Base-by-base conservation (phyloP, 2,888 invertebrate species). In the Acheta domesticus region DNA sequence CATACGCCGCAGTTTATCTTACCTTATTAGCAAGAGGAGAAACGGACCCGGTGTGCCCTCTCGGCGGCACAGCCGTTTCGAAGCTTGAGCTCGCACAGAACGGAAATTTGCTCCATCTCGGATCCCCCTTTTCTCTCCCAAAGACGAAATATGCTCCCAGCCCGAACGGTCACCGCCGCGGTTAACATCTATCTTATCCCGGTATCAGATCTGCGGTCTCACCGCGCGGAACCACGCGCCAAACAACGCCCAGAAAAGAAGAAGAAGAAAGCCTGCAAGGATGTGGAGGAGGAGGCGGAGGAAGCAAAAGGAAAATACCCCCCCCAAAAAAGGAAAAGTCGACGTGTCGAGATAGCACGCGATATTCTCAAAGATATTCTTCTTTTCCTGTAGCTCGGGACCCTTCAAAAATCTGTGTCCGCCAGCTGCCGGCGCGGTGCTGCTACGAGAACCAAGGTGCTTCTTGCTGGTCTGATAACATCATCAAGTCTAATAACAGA, bases 401-500 rank as follows among this genome's bases (percentile, higher is more conserved):
- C 62, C 62, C n/a, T 62, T 62, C 62, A 62, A 62, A 62, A 62
- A 62, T 62, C 62, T 62, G 62, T 62, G 62, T 19, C 62, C 62
- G 16, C 62, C 16, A 62, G 62, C 62, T 19, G 62, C 16, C n/a
- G 62, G 62, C 62, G 8, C n/a, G 62, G n/a, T 4, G 62, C n/a
- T 36, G 36, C 36, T 36, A 8, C 36, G 36, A 36, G 36, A 36
- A 36, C 36, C 36, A 36, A n/a, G 14, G 62, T 62, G 62, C 62
- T 14, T 62, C 62, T 14, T 62, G 62, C 16, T 8, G 62, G 3
- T 3, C 62, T 62, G 62, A 62, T 62, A 62, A 62, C 62, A 62
- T 62, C 62, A 62, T 62, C 62, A 62, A 62, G 62, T 62, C 62
- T 62, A 62, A 62, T 62, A 62, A 62, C 62, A 62, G 62, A 62